phyloP scores from a whole-genome alignment of 1,140 invertebrate genomes.

The Ceratina calcarata region DNA sequence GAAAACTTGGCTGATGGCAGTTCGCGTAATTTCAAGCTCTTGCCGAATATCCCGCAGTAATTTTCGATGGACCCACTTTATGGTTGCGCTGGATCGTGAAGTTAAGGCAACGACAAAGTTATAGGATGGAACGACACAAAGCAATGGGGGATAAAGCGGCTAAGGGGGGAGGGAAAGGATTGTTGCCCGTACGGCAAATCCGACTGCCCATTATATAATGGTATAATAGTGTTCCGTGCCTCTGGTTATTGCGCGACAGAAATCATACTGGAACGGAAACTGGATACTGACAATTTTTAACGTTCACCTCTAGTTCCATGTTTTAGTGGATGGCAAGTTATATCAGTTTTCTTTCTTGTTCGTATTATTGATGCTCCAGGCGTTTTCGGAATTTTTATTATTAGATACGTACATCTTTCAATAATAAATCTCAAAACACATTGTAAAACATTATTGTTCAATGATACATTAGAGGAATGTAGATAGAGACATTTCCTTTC shows the following conservation, averaged over 20 bases:
- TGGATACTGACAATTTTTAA: not conserved
- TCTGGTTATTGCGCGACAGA: not conserved
- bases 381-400: no score
- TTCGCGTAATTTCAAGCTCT: constrained; percentile 50
- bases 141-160: constrained; percentile 16
- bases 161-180: not conserved
- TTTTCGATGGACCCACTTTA: constrained; percentile 74
- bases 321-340: no score
- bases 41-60: constrained; percentile 67
- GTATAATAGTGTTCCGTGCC: constrained; percentile 13
- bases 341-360: no score
- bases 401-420: no score
- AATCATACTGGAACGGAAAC: constrained; percentile 14
- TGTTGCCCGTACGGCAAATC: constrained; percentile 20
- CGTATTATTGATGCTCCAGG: no score
- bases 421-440: no score
- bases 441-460: no score
- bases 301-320: not conserved
- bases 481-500: no score
- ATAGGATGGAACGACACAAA: constrained; percentile 29
- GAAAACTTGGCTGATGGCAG: constrained; percentile 26
- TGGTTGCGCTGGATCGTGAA: constrained; percentile 62
- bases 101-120: constrained; percentile 52
- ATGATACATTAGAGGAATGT: no score
- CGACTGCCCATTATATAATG: constrained; percentile 15